A percentile compares a stretch with the other conserved stretches of the same genome.
These are phyloP conservation scores for Stenotaenia linearis DNA, from an alignment of 2,888 invertebrate species.

Conservation along the genomic window DNA sequence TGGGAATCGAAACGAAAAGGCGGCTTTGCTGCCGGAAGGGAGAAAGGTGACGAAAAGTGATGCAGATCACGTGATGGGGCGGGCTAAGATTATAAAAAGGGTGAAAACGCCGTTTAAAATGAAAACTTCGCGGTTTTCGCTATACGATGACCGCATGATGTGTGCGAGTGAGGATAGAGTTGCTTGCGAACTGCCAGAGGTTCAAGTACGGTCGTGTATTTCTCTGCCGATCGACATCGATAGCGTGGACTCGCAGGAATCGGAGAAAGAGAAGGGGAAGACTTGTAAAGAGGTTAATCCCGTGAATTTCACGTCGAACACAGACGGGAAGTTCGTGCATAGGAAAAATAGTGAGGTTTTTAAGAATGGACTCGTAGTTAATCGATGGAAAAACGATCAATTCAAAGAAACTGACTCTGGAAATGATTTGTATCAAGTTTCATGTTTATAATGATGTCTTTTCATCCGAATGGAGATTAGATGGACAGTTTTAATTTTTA, in stretches of 20 bases:
- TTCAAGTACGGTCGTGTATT: constrained; percentile 27
- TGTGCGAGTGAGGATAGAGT: neutral
- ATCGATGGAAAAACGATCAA: constrained; percentile 12
- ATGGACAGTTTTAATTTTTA: neutral
- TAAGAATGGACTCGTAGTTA: neutral
- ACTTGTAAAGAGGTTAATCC: neutral
- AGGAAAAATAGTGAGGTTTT: neutral
- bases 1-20: neutral
- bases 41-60: neutral
- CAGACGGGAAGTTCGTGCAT: neutral
- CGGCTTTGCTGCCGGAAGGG: neutral
- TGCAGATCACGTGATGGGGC: neutral
- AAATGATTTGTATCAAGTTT: neutral
- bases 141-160: constrained; percentile 88
- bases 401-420: constrained; percentile 1
- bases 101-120: constrained; percentile 39
- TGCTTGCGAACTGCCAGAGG: neutral
- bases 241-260: constrained; percentile 24
- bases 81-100: constrained; percentile 33
- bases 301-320: neutral
- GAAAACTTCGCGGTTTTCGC: constrained; percentile 59
- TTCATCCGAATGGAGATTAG: neutral
- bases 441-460: constrained; percentile 22
- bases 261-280: neutral
- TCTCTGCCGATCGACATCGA: constrained; percentile 35